Evolutionary conservation across 1,140 invertebrate genomes (phyloP), one percentile per base, ranked within the genome.

Genomic region (Drosophila sechellia): DNA sequence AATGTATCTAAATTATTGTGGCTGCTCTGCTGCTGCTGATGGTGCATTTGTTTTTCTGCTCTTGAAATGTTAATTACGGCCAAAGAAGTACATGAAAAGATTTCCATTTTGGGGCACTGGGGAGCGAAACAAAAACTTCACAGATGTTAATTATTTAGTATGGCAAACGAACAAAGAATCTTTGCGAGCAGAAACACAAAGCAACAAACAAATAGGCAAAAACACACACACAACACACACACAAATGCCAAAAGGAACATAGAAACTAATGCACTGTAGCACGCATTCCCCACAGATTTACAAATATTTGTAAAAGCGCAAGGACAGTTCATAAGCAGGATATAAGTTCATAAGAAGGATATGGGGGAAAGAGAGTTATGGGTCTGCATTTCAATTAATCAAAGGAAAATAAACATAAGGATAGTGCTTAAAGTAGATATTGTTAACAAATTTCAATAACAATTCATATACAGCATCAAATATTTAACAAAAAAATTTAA

Each of bases 51-150:
- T 70, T 70, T 70, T 70, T 70, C 65, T 70, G 66, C 5, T 70
- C 65, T 57, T 56, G 65, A 70, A 70, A 70, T 70, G 50, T 69
- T 70, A 70, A 70, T 70, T 70, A 70, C 64, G 66, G 46, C 34
- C 63, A 46, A 68, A 70, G 42, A 55, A 70, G 17, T 65, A 70
- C 17, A 48, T 70, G 64, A 48, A 70, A 70, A 70, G 64, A 70
- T 55, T 68, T 35, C 31, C 63, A 55, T 68, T 68, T 65, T 52
- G 60, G 43, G 27, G 45, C 35, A 11, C 45, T 43, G 64, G 8
- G 8, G 49, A 69, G 63, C 31, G 34, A 45, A 68, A 69, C 66
- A 70, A 69, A 68, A 70, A 70, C 66, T 70, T 57, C 20, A 57
- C 64, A 70, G 57, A 57, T 49, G 50, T 70, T 70, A 70, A 70